Base-by-base conservation (phyloP, 2,113 vertebrate genomes). In the Rhinolophus ferrumequinum region DNA sequence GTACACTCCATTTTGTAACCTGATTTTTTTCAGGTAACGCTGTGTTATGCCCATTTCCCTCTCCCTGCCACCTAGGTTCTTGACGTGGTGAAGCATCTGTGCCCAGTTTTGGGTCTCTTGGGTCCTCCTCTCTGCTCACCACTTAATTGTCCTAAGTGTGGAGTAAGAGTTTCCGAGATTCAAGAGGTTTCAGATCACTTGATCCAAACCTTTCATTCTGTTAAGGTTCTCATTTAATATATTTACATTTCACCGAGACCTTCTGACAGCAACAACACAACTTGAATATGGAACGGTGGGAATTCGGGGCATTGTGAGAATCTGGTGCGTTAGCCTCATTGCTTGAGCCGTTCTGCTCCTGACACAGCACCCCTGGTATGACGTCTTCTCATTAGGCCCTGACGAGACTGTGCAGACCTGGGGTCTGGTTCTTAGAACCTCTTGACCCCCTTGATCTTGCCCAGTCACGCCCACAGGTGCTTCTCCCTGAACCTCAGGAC, bases 131-230 rank as follows among this genome's bases (percentile, higher is more conserved):
- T 62, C 44, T 76, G 72, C 41, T 60, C 69, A 22, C 3, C n/a
- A 38, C 28, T 77, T 69, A n/a, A n/a, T 26, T 52, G 5, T 77
- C 11, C 28, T 80, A 52, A 35, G 7, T 66, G 1, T n/a, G 33
- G 83, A 62, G 15, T 54, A 60, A 22, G 66, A 41, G 26, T 82
- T 82, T 87, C 35, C 77, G 62, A 92, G 67, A 35, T 14, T 18
- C 50, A 70, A 24, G 92, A 76, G 58, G 28, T 60, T 92, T 95
- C 80, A 69, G 62, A 83, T 83, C 60, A 18, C 41, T 69, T 76
- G 70, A 44, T n/a, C 22, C 9, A 58, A 5, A 33, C 70, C 58
- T 77, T 89, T 76, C 67, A 26, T 72, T 58, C 70, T 44, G 16
- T 72, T 58, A 70, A 28, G 47, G 9, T 66, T 96, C 33, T 81